Percentiles rank a stretch among this genome's conserved stretches.
Conservation (phyloP, 1,140 invertebrate species). For the Calosoma granatense region DNA sequence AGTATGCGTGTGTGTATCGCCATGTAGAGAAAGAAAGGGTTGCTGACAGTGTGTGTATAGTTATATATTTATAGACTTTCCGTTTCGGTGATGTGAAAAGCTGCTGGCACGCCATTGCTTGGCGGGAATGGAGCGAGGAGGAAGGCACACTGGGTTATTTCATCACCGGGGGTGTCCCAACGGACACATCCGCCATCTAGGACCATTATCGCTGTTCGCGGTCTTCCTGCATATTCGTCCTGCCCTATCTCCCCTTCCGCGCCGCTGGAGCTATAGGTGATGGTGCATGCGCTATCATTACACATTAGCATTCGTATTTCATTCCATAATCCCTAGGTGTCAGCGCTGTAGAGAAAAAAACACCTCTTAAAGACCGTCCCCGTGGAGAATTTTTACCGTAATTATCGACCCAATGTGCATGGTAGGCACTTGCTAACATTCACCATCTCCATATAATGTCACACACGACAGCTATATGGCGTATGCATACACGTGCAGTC, state of each 20-base stretch:
- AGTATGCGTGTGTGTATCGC: too few relatives aligned
- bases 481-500: too few relatives aligned
- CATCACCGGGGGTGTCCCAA: neutral
- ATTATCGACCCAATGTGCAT: too few relatives aligned
- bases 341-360: neutral
- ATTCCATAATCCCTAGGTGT: conserved; percentile 3
- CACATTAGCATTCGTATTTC: conserved; percentile 8
- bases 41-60: neutral
- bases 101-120: neutral
- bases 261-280: neutral
- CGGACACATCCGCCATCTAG: conserved; percentile 1
- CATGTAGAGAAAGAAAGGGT: too few relatives aligned
- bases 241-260: neutral
- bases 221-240: neutral
- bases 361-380: neutral
- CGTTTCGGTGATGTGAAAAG: neutral
- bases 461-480: too few relatives aligned
- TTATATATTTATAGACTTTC: conserved; percentile 7
- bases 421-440: too few relatives aligned
- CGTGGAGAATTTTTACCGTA: neutral
- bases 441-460: too few relatives aligned
- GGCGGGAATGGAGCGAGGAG: neutral
- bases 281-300: conserved; percentile 1
- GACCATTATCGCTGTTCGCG: neutral
- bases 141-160: conserved; percentile 2